These are phyloP conservation scores for Cosmia pyralina DNA, from an alignment of 2,888 invertebrate genomes.

Conservation along the genomic window DNA sequence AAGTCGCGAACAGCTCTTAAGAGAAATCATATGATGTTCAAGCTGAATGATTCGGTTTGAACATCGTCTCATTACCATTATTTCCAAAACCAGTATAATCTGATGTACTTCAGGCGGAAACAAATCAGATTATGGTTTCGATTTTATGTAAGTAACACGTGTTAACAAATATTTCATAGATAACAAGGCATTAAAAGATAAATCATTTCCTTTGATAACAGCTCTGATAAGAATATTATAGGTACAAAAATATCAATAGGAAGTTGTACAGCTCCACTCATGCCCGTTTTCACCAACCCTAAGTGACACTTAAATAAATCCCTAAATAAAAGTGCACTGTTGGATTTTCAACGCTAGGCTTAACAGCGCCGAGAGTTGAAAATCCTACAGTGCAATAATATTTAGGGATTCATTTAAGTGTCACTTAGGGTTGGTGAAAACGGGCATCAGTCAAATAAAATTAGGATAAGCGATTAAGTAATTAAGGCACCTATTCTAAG, in stretches of 20 bases:
- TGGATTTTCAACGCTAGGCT: no score
- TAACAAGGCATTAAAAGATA: conserved; percentile 49
- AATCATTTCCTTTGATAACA: conserved; percentile 24
- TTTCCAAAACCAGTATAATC: background rate
- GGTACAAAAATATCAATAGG: background rate
- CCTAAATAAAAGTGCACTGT: no score
- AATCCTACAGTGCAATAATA: no score
- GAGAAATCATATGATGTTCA: background rate
- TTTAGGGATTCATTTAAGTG: no score
- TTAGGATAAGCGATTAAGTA: no score
- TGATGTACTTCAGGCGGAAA: background rate
- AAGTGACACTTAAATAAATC: no score
- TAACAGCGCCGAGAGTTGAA: no score
- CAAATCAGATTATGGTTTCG: background rate
- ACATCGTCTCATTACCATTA: background rate
- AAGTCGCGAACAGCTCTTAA: background rate
- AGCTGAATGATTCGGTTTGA: background rate
- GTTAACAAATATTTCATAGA: conserved; percentile 20
- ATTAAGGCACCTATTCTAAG: no score
- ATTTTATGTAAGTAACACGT: conserved; percentile 9
- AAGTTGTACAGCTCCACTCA: conserved; percentile 2
- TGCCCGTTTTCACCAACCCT: no score
- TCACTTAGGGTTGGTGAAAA: no score
- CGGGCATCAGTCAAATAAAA: background rate
- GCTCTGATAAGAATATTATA: background rate